phyloP scores from a whole-genome alignment of 2,797 vertebrate genomes.

The Eremophila alpestris region DNA sequence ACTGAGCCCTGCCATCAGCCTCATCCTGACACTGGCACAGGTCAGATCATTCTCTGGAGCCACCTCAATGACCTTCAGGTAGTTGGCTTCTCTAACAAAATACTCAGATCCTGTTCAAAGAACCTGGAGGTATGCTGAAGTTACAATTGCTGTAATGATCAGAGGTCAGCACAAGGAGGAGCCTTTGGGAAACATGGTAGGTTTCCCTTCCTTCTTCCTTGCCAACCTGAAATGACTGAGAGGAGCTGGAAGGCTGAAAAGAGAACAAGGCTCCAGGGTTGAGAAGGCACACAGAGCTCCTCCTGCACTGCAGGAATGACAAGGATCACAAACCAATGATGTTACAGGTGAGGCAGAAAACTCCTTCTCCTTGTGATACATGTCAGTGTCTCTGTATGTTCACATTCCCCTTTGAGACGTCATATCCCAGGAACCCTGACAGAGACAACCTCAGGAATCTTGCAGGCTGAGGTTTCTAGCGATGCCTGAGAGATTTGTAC shows the following conservation, averaged over 20 bases:
- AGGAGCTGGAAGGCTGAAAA: neutral
- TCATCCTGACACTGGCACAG: neutral
- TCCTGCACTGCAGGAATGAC: neutral
- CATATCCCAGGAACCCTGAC: neutral
- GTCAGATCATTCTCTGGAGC: neutral
- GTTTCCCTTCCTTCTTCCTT: neutral
- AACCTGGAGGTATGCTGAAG: neutral
- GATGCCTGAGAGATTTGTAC: neutral
- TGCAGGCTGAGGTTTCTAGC: neutral
- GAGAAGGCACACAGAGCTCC: neutral
- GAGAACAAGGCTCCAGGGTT: neutral
- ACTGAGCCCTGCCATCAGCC: neutral
- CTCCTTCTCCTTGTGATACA: neutral
- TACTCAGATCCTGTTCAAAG: neutral
- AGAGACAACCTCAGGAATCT: neutral
- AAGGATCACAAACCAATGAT: neutral
- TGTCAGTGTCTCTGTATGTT: neutral
- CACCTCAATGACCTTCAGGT: neutral
- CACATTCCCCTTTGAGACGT: neutral
- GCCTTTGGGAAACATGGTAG: neutral
- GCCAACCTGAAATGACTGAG: neutral
- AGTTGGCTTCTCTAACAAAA: neutral
- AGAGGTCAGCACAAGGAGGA: neutral
- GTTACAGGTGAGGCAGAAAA: neutral
- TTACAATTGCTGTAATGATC: fast-evolving